phyloP scores from a whole-genome alignment of 2,888 invertebrate genomes.

The Nudaria mundana region DNA sequence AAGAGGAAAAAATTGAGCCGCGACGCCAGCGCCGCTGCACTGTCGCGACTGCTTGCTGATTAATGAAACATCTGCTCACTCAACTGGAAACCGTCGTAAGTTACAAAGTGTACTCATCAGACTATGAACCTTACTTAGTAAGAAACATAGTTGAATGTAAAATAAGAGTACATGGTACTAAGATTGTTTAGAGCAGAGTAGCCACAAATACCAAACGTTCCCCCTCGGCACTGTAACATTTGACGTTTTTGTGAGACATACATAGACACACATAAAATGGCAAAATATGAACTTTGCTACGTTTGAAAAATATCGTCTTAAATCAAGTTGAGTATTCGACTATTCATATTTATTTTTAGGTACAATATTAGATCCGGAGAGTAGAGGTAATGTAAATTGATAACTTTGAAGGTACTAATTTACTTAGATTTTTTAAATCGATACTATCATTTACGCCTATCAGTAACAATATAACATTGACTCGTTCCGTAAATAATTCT shows the following conservation, averaged over 20 bases:
- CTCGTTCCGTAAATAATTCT: too few species aligned
- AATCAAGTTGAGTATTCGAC: conserved; percentile 25
- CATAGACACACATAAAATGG: conserved; percentile 70
- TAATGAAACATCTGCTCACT: conserved; percentile 74
- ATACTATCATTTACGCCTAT: too few species aligned
- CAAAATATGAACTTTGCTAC: conserved; percentile 65
- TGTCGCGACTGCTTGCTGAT: conserved; percentile 78
- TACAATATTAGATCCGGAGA: conserved; percentile 9
- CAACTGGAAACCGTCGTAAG: conserved; percentile 59
- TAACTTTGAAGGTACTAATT: neutral
- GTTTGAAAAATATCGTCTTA: conserved; percentile 31
- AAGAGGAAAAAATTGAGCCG: conserved; percentile 75
- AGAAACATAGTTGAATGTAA: conserved; percentile 14
- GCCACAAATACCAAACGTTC: conserved; percentile 76
- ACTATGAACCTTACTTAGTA: conserved; percentile 10
- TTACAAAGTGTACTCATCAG: conserved; percentile 1
- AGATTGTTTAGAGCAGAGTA: conserved; percentile 17
- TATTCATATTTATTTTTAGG: too few species aligned
- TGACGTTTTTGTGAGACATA: conserved; percentile 77
- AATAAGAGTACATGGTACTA: conserved; percentile 13
- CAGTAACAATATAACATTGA: too few species aligned
- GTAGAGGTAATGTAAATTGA: too few species aligned
- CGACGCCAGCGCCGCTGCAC: conserved; percentile 73
- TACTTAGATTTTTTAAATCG: too few species aligned
- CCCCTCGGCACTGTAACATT: conserved; percentile 78